Conservation (phyloP, 1,140 invertebrate genomes). For the Listronotus bonariensis region DNA sequence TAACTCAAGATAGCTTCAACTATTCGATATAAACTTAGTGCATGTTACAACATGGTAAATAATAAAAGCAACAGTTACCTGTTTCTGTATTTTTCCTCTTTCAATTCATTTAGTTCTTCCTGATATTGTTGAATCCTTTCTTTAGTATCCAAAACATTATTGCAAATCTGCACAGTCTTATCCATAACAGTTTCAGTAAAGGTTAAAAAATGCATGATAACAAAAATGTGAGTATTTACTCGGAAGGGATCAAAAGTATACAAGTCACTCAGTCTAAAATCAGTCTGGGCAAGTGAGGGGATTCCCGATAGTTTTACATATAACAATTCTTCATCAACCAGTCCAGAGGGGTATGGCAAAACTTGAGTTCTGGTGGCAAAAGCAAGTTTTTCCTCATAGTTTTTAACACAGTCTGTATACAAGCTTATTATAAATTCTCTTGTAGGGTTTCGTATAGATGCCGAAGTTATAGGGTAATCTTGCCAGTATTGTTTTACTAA, state of each 20-base stretch:
- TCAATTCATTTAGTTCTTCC: slow-evolving; percentile 7
- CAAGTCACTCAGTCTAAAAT: slow-evolving; percentile 24
- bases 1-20: no score
- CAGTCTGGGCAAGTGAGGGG: slow-evolving; percentile 5
- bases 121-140: neutral
- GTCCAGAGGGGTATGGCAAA: neutral
- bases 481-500: slow-evolving; percentile 20
- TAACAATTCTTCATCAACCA: slow-evolving; percentile 13
- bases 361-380: neutral
- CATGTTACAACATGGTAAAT: no score
- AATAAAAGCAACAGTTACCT: neutral
- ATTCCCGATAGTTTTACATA: slow-evolving; percentile 13
- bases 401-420: slow-evolving; percentile 15
- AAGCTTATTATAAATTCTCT: slow-evolving; percentile 23
- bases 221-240: slow-evolving; percentile 10
- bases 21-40: no score
- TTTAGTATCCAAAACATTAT: slow-evolving; percentile 9
- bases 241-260: slow-evolving; percentile 16
- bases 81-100: slow-evolving; percentile 4
- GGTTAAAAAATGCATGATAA: slow-evolving; percentile 16
- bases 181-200: slow-evolving; percentile 9
- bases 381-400: slow-evolving; percentile 12
- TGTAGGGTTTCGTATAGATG: slow-evolving; percentile 12
- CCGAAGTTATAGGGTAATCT: slow-evolving; percentile 4
- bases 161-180: slow-evolving; percentile 6